phyloP scores from a whole-genome alignment of 2,113 vertebrate genomes.

The Sapayoa aenigma region DNA sequence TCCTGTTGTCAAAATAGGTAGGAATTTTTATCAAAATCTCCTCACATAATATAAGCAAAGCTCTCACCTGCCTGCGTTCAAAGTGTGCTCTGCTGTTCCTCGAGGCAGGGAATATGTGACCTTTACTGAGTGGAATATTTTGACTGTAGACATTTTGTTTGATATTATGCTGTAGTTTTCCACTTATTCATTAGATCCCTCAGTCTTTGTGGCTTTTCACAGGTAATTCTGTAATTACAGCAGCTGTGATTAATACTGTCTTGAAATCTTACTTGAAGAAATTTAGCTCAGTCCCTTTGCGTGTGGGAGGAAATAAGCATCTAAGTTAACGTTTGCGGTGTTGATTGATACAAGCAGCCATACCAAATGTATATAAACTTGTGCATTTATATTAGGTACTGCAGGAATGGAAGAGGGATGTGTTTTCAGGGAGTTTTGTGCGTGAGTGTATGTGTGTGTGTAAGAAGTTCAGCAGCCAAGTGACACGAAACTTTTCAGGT shows the following conservation, averaged over 20 bases:
- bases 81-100: not conserved
- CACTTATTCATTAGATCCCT: not conserved
- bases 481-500: not conserved
- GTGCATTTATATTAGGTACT: not conserved
- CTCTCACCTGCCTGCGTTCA: not conserved
- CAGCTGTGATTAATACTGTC: constrained; percentile 4
- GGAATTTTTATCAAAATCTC: not conserved
- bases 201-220: not conserved
- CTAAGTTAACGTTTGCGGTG: not conserved
- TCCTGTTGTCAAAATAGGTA: not conserved
- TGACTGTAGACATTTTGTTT: not conserved
- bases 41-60: not conserved
- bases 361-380: not conserved
- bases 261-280: not conserved
- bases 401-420: not conserved
- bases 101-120: not conserved
- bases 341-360: not conserved
- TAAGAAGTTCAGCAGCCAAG: not conserved
- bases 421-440: not conserved
- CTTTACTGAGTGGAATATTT: not conserved
- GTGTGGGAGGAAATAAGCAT: not conserved
- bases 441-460: not conserved
- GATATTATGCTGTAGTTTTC: not conserved
- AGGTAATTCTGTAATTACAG: constrained; percentile 23
- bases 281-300: not conserved